A percentile compares a stretch with the other conserved stretches of the same genome.
phyloP scores from a whole-genome alignment of 2,113 vertebrate species.

The Sisor rabdophorus region DNA sequence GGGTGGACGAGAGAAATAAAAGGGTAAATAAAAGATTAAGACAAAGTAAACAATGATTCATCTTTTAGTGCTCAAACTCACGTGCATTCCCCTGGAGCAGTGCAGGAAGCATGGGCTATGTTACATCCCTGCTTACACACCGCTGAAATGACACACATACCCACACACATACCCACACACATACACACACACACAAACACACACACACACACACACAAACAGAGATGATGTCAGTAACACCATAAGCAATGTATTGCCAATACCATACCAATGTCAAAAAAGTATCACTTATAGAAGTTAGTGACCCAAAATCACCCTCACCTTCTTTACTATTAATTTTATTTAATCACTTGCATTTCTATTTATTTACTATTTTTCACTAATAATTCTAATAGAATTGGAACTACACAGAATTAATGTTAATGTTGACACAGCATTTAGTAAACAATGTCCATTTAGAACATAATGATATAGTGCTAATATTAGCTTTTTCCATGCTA shows the following conservation, averaged over 20 bases:
- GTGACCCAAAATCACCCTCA: background rate
- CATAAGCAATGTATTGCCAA: background rate
- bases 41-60: background rate
- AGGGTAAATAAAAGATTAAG: background rate
- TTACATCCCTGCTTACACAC: constrained; percentile 71
- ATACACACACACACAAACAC: no score
- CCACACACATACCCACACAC: constrained; percentile 24
- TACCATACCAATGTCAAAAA: background rate
- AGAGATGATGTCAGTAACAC: constrained; percentile 13
- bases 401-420: background rate
- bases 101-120: constrained; percentile 66
- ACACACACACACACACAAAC: constrained; percentile 12
- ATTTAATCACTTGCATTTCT: background rate
- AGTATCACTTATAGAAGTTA: background rate
- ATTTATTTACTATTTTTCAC: constrained; percentile 26
- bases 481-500: constrained; percentile 37
- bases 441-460: background rate
- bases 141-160: constrained; percentile 56
- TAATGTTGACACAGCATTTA: background rate
- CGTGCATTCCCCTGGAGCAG: constrained; percentile 71
- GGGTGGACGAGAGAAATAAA: background rate
- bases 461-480: background rate
- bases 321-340: background rate
- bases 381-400: background rate
- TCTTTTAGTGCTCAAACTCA: constrained; percentile 62